A percentile compares a stretch with the other conserved stretches of the same genome.
Evolutionary conservation across 2,797 vertebrate species (phyloP).

Genomic region (Coendou prehensilis): DNA sequence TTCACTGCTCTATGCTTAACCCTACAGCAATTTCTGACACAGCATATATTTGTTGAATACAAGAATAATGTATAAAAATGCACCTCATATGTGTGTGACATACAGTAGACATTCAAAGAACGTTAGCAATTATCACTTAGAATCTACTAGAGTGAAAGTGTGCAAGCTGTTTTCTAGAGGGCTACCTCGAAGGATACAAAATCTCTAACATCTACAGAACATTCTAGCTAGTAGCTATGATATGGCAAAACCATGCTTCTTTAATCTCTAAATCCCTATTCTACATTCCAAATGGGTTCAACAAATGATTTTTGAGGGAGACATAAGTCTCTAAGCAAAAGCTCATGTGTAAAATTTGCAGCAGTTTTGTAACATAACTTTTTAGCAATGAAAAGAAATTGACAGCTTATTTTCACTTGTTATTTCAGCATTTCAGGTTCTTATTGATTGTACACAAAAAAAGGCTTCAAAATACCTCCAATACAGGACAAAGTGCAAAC

Average conservation of each 20-base stretch:
- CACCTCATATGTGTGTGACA: background rate
- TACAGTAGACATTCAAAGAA: background rate
- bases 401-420: conserved; percentile 73
- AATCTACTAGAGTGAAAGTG: background rate
- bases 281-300: conserved; percentile 26
- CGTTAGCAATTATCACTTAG: conserved; percentile 4
- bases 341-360: conserved; percentile 43
- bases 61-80: conserved; percentile 45
- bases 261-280: conserved; percentile 25
- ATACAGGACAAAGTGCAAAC: background rate
- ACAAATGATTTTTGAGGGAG: conserved; percentile 17
- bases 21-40: background rate
- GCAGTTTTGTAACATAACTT: conserved; percentile 55
- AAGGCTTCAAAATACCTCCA: conserved; percentile 46
- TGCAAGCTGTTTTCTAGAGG: background rate
- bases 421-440: conserved; percentile 67
- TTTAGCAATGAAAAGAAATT: conserved; percentile 62
- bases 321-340: conserved; percentile 40
- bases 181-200: background rate
- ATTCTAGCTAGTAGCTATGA: conserved; percentile 17
- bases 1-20: conserved; percentile 20
- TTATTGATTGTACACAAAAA: conserved; percentile 53
- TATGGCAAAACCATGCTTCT: background rate
- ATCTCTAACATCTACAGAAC: background rate
- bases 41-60: background rate